Base-by-base conservation (phyloP, 2,113 vertebrate genomes). In the Melanocharis versteri region DNA sequence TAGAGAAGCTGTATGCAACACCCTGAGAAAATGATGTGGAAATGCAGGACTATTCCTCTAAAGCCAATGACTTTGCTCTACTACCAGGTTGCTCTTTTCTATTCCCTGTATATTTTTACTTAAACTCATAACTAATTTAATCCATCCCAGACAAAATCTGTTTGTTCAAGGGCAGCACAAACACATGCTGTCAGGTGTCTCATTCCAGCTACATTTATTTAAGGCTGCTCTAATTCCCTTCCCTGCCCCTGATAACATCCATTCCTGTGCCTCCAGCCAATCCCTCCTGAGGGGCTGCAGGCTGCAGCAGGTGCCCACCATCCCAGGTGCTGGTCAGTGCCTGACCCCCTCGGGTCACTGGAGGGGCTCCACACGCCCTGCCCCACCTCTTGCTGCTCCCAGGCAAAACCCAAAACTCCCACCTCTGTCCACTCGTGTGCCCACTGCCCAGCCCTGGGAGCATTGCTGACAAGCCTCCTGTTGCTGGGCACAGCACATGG, bases 391-490 rank as follows among this genome's bases (percentile, higher is more conserved):
- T 22, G 47, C 70, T n/a, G 33, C 54, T 50, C 18, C 24, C 58
- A 14, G 70, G 27, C 35, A 33, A 24, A 61, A 8, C 17, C 31
- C 78, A n/a, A 33, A 75, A 16, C 27, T 83, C 11, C 45, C 75
- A n/a, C 12, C 19, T 56, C 48, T 44, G 10, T 20, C n/a, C 31
- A 1, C 13, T 14, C 0, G 0, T 28, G n/a, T 11, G 33, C 39
- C 27, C 15, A 7, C 33, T 2, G 1, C 33, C 47, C 51, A 21
- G 44, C 68, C 6, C 40, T 23, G 54, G 69, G 30, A 48, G 45
- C 8, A 3, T 2, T 76, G 70, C 31, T 40, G 51, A 50, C n/a
- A 42, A 66, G 42, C 30, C 39, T 61, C 27, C 26, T 1, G 1
- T 7, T 28, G 15, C 40, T 53, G 51, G 31, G 24, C 56, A 44